Base-by-base conservation (phyloP, 2,797 vertebrate genomes). In the Etheostoma perlongum region DNA sequence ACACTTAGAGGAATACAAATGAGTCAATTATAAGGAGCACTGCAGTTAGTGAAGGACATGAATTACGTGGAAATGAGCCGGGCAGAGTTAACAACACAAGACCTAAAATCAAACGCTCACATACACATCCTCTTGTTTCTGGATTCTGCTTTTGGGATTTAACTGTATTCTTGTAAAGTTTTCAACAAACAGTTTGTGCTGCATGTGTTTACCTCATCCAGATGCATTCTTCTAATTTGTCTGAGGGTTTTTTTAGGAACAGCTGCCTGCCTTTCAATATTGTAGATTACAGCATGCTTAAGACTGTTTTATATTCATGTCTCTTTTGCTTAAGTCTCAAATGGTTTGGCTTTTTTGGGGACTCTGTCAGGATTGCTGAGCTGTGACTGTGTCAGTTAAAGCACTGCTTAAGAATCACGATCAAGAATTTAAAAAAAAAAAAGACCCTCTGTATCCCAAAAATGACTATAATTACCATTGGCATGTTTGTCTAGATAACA, bases 301-400 rank as follows among this genome's bases (percentile, higher is more conserved):
- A 53, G 0, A 46, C 33, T 2, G 36, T 75, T 81, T 76, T 60
- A 46, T 27, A 83, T 83, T 64, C 61, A 44, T 2, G 42, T 19
- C 9, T 77, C n/a, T 76, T 66, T 59, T 67, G 74, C 58, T 81
- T 72, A 77, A 58, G 54, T 49, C 59, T 79, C 68, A 74, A 44
- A 78, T 52, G 70, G 51, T 81, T 71, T 69, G 1, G 4, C 23
- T 79, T 77, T 81, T 78, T 49, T 74, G 27, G 9, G 40, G 48
- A 47, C 52, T 68, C 68, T 72, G 63, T 58, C 18, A 0, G 59
- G 64, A 66, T 42, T 68, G 48, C 81, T 72, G 76, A 83, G 51
- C 65, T 16, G 48, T 5, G 59, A 63, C 51, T 1, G 14, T 52
- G 70, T 60, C 60, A 66, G 69, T 54, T 23, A 77, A 64, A 66